Evolutionary conservation across 2,113 vertebrate genomes (phyloP), one percentile per base, ranked within the genome.

Genomic region (Poecile atricapillus): DNA sequence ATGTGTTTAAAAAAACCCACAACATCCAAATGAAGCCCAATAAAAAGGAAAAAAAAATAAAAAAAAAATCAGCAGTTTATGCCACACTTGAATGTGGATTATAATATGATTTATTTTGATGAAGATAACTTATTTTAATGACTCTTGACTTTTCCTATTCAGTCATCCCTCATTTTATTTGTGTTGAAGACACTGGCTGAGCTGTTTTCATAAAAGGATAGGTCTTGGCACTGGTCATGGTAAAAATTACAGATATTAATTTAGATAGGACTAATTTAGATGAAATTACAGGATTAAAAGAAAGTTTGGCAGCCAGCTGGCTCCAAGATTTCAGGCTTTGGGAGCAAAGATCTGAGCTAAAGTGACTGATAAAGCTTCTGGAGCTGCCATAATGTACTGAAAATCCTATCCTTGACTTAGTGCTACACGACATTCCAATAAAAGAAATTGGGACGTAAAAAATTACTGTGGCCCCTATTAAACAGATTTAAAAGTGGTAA

Each of bases 311-410:
- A 78, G 35, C 39, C 55, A 55, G 18, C 8, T 78, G 41, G 19
- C 41, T 41, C 58, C 14, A 44, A 53, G 84, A 95, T 93, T 94
- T 91, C 35, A 41, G 64, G 35, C 15, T 77, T 39, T 70, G 71
- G 84, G 89, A 80, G 71, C 87, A 94, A 90, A 86, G 78, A 63
- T 59, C 82, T 77, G 71, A 77, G 85, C 47, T 70, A n/a, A 79
- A 89, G 75, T 78, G 50, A 25, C 53, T 79, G 93, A 92, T 44
- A 70, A 88, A 92, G 27, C 87, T 92, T 39, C 49, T 33, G 33
- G 74, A 87, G 50, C 82, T 90, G 75, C 55, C 90, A 56, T 27
- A 41, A 73, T 7, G 17, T 28, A 41, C 82, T 91, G 89, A 74
- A 77, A 88, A 59, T 81, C 68, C 56, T 56, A 2, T 30, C 56